Percentiles rank a stretch among this genome's conserved stretches.
phyloP scores from a whole-genome alignment of 2,888 invertebrate genomes.

The Allolobophora icterica region DNA sequence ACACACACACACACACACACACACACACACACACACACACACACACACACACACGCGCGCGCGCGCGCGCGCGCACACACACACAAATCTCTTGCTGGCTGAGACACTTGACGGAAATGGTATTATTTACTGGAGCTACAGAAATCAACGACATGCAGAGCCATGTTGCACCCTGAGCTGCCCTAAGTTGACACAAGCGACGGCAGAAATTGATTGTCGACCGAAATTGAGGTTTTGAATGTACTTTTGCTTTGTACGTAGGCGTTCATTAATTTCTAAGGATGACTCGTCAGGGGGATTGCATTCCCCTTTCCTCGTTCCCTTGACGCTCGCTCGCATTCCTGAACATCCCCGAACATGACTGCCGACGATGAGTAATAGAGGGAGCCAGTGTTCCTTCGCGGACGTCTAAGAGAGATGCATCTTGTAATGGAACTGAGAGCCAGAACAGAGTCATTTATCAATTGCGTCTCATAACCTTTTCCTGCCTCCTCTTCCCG shows the following conservation, averaged over 20 bases:
- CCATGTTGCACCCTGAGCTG: not conserved
- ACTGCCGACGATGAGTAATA: constrained; percentile 1
- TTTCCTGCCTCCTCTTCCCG: not conserved
- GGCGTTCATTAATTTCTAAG: not conserved
- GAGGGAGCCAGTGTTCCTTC: not conserved
- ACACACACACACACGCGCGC: too few relatives aligned
- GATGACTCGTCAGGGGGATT: not conserved
- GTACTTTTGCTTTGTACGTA: not conserved
- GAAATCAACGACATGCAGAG: not conserved
- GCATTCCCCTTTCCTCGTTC: not conserved
- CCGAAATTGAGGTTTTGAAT: not conserved
- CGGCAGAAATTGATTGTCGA: not conserved
- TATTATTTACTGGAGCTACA: not conserved
- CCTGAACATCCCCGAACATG: not conserved
- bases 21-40: too few relatives aligned
- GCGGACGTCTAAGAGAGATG: not conserved
- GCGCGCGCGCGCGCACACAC: too few relatives aligned
- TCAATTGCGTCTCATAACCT: not conserved
- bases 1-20: too few relatives aligned
- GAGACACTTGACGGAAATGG: too few relatives aligned
- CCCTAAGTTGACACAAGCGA: not conserved
- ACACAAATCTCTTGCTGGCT: too few relatives aligned
- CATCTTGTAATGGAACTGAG: not conserved
- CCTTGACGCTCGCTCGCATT: not conserved
- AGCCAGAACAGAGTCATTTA: not conserved